These are phyloP conservation scores for Pararge aegeria DNA, from an alignment of 1,140 invertebrate genomes.

Conservation along the genomic window DNA sequence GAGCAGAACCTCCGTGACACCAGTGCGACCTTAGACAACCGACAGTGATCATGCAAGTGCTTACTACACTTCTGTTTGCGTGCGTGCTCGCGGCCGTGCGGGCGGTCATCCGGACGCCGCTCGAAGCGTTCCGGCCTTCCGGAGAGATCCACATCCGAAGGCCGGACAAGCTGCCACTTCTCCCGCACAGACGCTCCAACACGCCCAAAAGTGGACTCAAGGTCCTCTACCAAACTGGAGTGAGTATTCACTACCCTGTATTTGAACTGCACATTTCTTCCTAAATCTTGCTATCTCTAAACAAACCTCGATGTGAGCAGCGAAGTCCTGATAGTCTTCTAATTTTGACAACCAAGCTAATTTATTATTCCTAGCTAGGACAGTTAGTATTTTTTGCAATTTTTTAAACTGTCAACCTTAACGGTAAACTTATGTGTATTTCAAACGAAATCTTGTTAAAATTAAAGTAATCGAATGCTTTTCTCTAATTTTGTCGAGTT, in stretches of 20 bases:
- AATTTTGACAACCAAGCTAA: too few species aligned
- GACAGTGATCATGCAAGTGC: conserved; percentile 58
- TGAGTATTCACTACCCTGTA: conserved; percentile 42
- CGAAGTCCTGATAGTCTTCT: too few species aligned
- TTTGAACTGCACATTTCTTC: not conserved
- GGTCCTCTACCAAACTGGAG: conserved; percentile 70
- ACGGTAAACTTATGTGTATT: too few species aligned
- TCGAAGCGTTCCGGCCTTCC: conserved; percentile 70
- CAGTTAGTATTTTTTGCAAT: too few species aligned
- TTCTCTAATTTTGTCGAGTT: too few species aligned
- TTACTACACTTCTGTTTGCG: conserved; percentile 52
- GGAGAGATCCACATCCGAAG: conserved; percentile 61
- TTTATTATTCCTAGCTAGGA: too few species aligned
- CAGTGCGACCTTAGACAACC: conserved; percentile 31
- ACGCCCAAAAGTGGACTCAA: conserved; percentile 58
- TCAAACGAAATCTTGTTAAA: too few species aligned
- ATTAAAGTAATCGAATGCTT: too few species aligned
- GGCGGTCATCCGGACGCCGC: conserved; percentile 62
- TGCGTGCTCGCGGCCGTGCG: conserved; percentile 49
- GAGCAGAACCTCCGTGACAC: conserved; percentile 30
- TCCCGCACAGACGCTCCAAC: conserved; percentile 54
- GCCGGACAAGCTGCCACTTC: conserved; percentile 63
- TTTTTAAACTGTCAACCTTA: too few species aligned
- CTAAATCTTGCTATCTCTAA: not conserved
- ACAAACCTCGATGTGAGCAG: not conserved